Evolutionary conservation across 2,888 invertebrate species (phyloP), one percentile per base, ranked within the genome.

Genomic region (Lepidocyrtinus sp.): DNA sequence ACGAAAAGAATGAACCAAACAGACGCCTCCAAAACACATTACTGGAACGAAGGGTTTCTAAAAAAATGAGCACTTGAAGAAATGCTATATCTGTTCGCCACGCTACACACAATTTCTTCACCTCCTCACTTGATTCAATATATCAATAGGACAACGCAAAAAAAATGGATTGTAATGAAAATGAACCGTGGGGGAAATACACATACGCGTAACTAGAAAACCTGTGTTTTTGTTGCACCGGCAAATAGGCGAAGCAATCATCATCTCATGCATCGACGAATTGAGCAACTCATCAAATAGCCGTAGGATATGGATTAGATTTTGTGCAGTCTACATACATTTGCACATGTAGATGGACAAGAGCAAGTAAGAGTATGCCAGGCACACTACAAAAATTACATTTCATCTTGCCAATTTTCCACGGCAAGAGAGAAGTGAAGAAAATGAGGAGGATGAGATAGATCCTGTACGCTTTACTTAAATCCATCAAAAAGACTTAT

Each of bases 241-340:
- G 50, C 50, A 50, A 50, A 50, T n/a, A 50, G 50, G 50, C 50
- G 50, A 50, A 50, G 50, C 50, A 50, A 50, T 50, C 50, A 50
- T n/a, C n/a, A 50, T 50, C 50, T 50, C 50, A 50, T 50, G 50
- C 50, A 50, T 50, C n/a, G 50, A 50, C 50, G 50, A 50, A 50
- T 70, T 70, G 61, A 61, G 70, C 70, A 70, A 62, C 61, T 70
- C 70, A 70, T 65, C 70, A 70, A 70, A 61, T 70, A 70, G 70
- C 70, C 70, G 1, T 61, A 70, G 61, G 70, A 70, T 59, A 69
- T 36, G 36, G 36, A 36, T 5, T 36, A 36, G n/a, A n/a, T n/a
- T n/a, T n/a, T n/a, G n/a, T n/a, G n/a, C n/a, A n/a, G n/a, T n/a
- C 36, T 7, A 36, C 5, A 36, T 36, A 50, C 17, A 50, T n/a